Evolutionary conservation across 2,888 invertebrate species (phyloP), one percentile per base, ranked within the genome.

Genomic region (Oligia fasciuncula): DNA sequence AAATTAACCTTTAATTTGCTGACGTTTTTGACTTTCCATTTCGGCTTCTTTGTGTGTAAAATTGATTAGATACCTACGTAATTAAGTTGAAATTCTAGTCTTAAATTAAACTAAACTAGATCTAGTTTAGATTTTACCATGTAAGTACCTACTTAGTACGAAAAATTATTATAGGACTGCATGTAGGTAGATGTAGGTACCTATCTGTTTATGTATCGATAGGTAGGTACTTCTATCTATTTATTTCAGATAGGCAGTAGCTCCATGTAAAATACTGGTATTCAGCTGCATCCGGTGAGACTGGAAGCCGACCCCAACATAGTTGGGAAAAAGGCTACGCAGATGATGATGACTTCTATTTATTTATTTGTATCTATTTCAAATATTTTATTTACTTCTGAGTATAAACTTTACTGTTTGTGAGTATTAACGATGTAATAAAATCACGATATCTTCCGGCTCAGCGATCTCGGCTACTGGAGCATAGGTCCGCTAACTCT

Each of bases 381-480:
- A 85, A 79, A 83, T 87, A 57, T 81, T 87, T 87, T 88, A 87
- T 88, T 87, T 85, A 81, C 72, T 80, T 80, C 73, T 67, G 62
- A 82, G 78, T 85, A 84, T 89, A 79, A 84, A 84, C 79, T 76
- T 76, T 74, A 87, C 69, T 75, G 72, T 87, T 80, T 78, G 74
- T 60, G 70, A 78, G 70, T 81, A 84, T 84, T 88, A 89, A 89
- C 85, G 85, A 79, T 81, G 87, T 85, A 86, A 91, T 91, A 89
- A 92, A 92, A 86, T 88, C 75, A 81, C 84, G 76, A 87, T 90
- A 89, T 85, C 88, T 91, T 91, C 87, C 89, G 89, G 79, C 83
- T 80, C 73, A 76, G 60, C 76, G 76, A 90, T 87, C 80, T 86
- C 90, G 91, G 90, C 88, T 88, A 92, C 87, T 92, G 83, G 92